These are phyloP conservation scores for Chinchilla lanigera DNA, from an alignment of 2,113 vertebrate genomes.

Conservation along the genomic window DNA sequence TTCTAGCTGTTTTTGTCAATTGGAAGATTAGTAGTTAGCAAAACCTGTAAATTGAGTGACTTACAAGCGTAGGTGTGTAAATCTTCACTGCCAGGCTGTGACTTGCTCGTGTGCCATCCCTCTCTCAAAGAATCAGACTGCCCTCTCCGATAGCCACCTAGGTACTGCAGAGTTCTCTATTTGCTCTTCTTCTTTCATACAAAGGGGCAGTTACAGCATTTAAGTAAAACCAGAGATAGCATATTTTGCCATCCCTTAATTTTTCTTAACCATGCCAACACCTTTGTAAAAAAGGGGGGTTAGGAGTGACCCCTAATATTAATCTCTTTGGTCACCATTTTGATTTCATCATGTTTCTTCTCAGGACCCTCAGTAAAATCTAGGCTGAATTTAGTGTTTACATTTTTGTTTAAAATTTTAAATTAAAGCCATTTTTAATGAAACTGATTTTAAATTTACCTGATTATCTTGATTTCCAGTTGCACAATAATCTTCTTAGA, in stretches of 20 bases:
- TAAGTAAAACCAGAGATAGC: background rate
- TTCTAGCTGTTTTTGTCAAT: background rate
- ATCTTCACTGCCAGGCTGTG: background rate
- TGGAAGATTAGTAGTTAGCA: background rate
- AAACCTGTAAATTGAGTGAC: background rate
- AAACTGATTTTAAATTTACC: background rate
- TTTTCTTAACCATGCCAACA: background rate
- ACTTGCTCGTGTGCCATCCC: background rate
- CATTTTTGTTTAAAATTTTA: background rate
- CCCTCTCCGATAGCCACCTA: rapidly evolving
- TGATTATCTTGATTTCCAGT: background rate
- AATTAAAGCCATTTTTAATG: background rate
- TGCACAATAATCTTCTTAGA: background rate
- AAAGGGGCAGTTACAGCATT: background rate
- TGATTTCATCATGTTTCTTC: background rate
- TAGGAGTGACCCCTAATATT: background rate
- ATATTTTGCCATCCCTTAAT: background rate
- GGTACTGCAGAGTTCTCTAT: background rate
- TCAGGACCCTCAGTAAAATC: background rate
- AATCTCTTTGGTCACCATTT: background rate
- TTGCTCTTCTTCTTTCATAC: background rate
- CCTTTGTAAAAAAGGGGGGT: background rate
- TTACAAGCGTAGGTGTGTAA: background rate
- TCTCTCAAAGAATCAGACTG: background rate
- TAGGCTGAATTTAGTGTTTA: background rate